phyloP scores from a whole-genome alignment of 2,797 vertebrate genomes.

The Takifugu rubripes region DNA sequence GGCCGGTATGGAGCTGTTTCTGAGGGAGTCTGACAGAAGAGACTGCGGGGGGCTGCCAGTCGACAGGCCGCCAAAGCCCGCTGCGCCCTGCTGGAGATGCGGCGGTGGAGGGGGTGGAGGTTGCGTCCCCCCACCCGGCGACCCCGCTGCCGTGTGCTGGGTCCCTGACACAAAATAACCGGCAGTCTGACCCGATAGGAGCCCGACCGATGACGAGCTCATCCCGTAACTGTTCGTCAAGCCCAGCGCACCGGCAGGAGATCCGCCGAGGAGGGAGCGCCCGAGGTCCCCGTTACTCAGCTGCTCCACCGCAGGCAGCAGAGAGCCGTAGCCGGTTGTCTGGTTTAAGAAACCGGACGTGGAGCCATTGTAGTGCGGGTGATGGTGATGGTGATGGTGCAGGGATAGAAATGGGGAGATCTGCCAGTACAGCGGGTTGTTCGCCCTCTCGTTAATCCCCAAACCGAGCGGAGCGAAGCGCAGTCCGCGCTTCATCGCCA shows the following conservation, averaged over 20 bases:
- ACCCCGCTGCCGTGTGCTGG: slow-evolving; percentile 48
- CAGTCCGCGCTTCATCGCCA: slow-evolving; percentile 78
- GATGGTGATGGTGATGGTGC: slow-evolving; percentile 69
- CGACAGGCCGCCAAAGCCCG: slow-evolving; percentile 52
- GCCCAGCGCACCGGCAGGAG: slow-evolving; percentile 53
- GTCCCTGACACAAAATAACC: slow-evolving; percentile 75
- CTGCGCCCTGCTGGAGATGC: slow-evolving; percentile 61
- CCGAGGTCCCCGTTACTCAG: slow-evolving; percentile 70
- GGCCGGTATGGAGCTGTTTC: slow-evolving; percentile 62
- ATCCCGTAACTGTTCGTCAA: slow-evolving; percentile 74
- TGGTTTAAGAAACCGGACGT: slow-evolving; percentile 71
- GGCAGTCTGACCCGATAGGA: slow-evolving; percentile 70
- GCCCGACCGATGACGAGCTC: slow-evolving; percentile 71
- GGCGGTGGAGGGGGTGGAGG: slow-evolving; percentile 34
- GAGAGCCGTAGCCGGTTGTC: slow-evolving; percentile 67
- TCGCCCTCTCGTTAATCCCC: slow-evolving; percentile 69
- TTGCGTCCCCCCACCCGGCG: slow-evolving; percentile 29
- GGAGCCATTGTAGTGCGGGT: slow-evolving; percentile 74
- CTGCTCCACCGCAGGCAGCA: slow-evolving; percentile 73
- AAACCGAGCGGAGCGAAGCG: slow-evolving; percentile 74
- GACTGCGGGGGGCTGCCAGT: slow-evolving; percentile 58
- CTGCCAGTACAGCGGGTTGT: slow-evolving; percentile 79
- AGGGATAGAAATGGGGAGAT: slow-evolving; percentile 77
- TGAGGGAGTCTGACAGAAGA: slow-evolving; percentile 72
- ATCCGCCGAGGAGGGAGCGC: slow-evolving; percentile 64